A percentile compares a stretch with the other conserved stretches of the same genome.
phyloP scores from a whole-genome alignment of 2,797 vertebrate genomes.

The Xenopus petersii region DNA sequence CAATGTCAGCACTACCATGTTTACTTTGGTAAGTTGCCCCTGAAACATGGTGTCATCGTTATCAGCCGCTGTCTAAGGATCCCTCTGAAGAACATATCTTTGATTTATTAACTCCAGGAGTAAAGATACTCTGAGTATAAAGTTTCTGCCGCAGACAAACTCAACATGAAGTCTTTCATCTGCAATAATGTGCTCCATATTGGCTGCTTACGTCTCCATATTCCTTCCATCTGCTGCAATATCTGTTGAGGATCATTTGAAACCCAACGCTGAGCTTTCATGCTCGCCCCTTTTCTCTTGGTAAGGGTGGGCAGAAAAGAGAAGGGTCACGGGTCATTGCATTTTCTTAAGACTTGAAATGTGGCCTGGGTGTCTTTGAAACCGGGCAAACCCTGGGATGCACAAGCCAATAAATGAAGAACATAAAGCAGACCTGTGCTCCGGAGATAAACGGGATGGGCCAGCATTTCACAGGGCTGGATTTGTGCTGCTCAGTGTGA shows the following conservation, averaged over 20 bases:
- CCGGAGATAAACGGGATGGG: slow-evolving; percentile 19
- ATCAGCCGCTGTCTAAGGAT: not conserved
- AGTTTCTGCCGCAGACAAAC: slow-evolving; percentile 41
- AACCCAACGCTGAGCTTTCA: slow-evolving; percentile 53
- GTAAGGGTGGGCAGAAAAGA: slow-evolving; percentile 42
- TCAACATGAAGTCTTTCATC: slow-evolving; percentile 14
- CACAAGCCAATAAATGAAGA: slow-evolving; percentile 47
- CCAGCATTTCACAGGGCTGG: slow-evolving; percentile 50
- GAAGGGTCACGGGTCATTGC: slow-evolving; percentile 54
- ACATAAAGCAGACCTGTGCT: too few relatives aligned
- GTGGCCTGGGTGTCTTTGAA: slow-evolving; percentile 53
- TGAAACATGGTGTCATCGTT: too few relatives aligned
- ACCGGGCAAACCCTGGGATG: slow-evolving; percentile 45
- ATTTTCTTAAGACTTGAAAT: slow-evolving; percentile 37
- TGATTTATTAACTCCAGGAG: not conserved
- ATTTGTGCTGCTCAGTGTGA: slow-evolving; percentile 56
- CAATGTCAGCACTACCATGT: too few relatives aligned
- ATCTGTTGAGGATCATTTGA: slow-evolving; percentile 56
- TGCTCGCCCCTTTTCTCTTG: slow-evolving; percentile 43
- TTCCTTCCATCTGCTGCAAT: slow-evolving; percentile 60
- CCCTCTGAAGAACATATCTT: not conserved
- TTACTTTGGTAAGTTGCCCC: too few relatives aligned
- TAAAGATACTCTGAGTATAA: slow-evolving; percentile 43
- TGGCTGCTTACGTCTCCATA: slow-evolving; percentile 46
- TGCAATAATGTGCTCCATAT: slow-evolving; percentile 51